Base-by-base conservation (phyloP, 1,140 invertebrate species). In the Schmidtea mediterranea region DNA sequence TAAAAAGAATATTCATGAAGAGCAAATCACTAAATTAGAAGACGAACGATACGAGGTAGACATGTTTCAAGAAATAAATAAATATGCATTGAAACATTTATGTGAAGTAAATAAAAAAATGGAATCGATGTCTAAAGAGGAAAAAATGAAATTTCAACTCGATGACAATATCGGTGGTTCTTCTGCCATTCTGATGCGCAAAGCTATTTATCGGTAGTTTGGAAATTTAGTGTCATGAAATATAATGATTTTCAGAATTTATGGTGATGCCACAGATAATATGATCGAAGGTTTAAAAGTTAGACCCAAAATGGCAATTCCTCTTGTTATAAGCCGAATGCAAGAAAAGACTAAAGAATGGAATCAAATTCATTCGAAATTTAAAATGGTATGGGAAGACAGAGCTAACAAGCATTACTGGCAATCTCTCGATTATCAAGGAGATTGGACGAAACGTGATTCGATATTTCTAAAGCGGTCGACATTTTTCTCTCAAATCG, bases 361-460 rank as follows among this genome's bases (percentile, higher is more conserved):
- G 89, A 72, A 82, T 57, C 83, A 92, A 66, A 81, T 84, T 1
- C 84, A 94, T 62, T 87, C 55, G 70, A 76, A 77, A 46, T 94
- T 92, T 61, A 95, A 95, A 65, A 86, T 86, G 66, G 76, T 89
- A 40, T 98, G 90, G 90, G 71, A 82, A 22, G 90, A 95, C 62
- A 87, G 92, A 65, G 90, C 90, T 62, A 87, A 97, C 63, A n/a
- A n/a, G n/a, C 92, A 86, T 66, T 94, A 95, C 63, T 70, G 94
- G 18, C 95, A 95, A 62, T 92, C 84, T 9, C 66, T 97, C 6
- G 90, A 98, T 69, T 86, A 97, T 69, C 86, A 94, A 63, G 86
- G 87, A n/a, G n/a, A n/a, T n/a, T n/a, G n/a, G n/a, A n/a, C n/a
- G n/a, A n/a, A n/a, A n/a, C n/a, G n/a, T n/a, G n/a, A n/a, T n/a